Conservation (phyloP, 2,888 invertebrate genomes). For the Cheilosia vernalis region DNA sequence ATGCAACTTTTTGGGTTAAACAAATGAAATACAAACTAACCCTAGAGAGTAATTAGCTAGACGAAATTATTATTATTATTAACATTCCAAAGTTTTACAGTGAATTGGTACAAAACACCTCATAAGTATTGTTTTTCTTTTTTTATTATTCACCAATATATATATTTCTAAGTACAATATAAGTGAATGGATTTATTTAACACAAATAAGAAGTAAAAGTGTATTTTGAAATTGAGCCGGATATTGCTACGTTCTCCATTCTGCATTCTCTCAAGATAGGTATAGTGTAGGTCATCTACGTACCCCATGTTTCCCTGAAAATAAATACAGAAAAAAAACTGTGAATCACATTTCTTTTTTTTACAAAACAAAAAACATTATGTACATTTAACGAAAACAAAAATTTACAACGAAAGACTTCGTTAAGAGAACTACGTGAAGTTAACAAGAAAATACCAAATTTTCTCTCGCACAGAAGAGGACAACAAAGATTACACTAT, state of each 20-base stretch:
- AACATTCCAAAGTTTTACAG: constrained; percentile 27
- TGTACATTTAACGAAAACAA: constrained; percentile 25
- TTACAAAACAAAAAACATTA: constrained; percentile 6
- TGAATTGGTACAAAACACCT: constrained; percentile 14
- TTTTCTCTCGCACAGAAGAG: constrained; percentile 80
- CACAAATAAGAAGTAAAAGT: constrained; percentile 49
- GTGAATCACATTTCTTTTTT: neutral
- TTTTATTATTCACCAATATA: constrained; percentile 11
- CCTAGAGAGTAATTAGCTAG: constrained; percentile 11
- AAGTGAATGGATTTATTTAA: constrained; percentile 60
- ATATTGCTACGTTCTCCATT: constrained; percentile 35
- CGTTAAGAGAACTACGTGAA: constrained; percentile 54
- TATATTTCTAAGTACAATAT: neutral
- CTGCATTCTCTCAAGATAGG: neutral
- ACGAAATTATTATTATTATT: constrained; percentile 31
- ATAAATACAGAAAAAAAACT: constrained; percentile 20
- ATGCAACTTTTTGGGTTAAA: constrained; percentile 28
- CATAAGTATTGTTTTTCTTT: constrained; percentile 14
- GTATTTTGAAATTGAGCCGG: constrained; percentile 59
- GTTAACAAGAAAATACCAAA: constrained; percentile 75
- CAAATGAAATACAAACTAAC: constrained; percentile 38
- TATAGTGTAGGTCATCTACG: constrained; percentile 37
- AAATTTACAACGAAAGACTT: constrained; percentile 36
- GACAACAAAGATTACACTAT: constrained; percentile 83
- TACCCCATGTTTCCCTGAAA: constrained; percentile 29